Conservation (phyloP, 1,140 invertebrate genomes). For the Hypothenemus hampei region DNA sequence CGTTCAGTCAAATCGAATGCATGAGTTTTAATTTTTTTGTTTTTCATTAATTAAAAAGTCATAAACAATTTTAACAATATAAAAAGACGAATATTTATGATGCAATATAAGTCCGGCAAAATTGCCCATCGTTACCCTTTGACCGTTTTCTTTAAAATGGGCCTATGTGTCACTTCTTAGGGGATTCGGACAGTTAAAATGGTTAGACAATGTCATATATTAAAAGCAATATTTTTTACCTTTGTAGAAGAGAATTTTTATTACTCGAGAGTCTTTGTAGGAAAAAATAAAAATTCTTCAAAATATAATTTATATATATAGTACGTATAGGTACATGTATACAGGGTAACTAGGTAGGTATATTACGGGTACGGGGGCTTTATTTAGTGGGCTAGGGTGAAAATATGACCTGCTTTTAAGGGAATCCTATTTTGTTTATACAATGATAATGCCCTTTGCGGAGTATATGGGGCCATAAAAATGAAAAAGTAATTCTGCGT, state of each 20-base stretch:
- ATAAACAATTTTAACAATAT: too few species aligned
- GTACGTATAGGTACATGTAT: not conserved
- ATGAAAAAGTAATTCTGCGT: slow-evolving; percentile 31
- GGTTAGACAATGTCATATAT: slow-evolving; percentile 27
- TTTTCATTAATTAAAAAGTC: too few species aligned
- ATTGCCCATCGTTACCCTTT: slow-evolving; percentile 13
- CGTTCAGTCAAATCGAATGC: too few species aligned
- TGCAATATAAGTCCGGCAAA: not conserved
- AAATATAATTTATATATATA: not conserved
- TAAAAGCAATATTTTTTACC: slow-evolving; percentile 27
- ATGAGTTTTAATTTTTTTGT: too few species aligned
- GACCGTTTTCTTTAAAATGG: slow-evolving; percentile 23
- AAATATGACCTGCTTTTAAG: slow-evolving; percentile 17
- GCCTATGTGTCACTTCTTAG: slow-evolving; percentile 26
- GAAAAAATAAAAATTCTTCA: not conserved
- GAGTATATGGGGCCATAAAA: slow-evolving; percentile 30
- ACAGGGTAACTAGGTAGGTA: not conserved
- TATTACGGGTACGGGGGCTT: not conserved
- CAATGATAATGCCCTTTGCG: slow-evolving; percentile 25
- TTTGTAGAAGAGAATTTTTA: slow-evolving; percentile 20
- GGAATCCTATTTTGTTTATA: slow-evolving; percentile 29
- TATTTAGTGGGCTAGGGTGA: slow-evolving; percentile 13
- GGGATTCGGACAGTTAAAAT: slow-evolving; percentile 20
- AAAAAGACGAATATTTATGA: slow-evolving; percentile 5
- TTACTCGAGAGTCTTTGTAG: not conserved